Conservation (phyloP, 2,113 vertebrate genomes). For the Lycocorax pyrrhopterus region DNA sequence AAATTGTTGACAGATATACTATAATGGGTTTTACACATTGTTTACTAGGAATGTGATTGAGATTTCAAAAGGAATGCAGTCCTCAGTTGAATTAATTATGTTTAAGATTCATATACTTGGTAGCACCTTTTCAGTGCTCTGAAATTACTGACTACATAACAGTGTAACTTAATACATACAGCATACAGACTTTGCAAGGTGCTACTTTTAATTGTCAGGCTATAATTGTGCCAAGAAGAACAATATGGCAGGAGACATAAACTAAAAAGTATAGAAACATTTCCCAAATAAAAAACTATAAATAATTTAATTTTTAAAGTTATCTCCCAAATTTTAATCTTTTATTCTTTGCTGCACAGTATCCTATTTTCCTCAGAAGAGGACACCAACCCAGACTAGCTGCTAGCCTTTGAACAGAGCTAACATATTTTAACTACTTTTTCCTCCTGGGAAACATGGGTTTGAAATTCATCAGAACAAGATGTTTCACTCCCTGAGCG, state of each 20-base stretch:
- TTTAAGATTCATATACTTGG: background rate
- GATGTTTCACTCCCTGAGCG: background rate
- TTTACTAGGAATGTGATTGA: slow-evolving; percentile 2
- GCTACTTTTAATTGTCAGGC: background rate
- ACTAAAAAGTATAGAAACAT: background rate
- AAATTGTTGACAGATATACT: slow-evolving; percentile 42
- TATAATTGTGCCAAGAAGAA: background rate
- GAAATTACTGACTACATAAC: background rate
- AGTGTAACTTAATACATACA: background rate
- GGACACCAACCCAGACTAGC: background rate
- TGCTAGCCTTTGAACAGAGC: background rate
- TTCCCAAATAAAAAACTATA: background rate
- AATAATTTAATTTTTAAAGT: background rate
- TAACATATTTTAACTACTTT: background rate
- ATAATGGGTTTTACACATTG: background rate
- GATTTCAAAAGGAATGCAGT: background rate
- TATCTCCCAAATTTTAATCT: background rate
- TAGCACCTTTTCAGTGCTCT: background rate
- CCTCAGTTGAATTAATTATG: background rate
- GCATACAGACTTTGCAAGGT: background rate
- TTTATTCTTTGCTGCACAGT: background rate
- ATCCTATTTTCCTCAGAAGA: background rate
- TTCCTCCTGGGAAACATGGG: background rate
- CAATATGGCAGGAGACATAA: background rate
- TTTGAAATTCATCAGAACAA: background rate